phyloP scores from a whole-genome alignment of 2,113 vertebrate genomes.

The Muntiacus muntjak region DNA sequence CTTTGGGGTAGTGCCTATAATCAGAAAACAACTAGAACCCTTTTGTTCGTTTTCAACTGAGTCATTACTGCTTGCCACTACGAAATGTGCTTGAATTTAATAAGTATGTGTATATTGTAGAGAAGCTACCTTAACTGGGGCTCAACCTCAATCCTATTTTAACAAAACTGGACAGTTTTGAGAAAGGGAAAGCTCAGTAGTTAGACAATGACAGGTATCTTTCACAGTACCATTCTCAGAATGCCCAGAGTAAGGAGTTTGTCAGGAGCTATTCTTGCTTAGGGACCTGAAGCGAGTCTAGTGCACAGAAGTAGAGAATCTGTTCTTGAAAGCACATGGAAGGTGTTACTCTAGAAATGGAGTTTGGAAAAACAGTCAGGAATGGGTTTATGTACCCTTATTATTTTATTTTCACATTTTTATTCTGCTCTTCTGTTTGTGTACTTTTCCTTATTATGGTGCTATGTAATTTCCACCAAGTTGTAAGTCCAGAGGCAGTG shows the following conservation, averaged over 20 bases:
- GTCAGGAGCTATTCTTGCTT: neutral
- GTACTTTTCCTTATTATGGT: neutral
- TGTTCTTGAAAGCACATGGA: neutral
- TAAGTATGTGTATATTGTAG: slow-evolving; percentile 15
- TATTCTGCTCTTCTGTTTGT: neutral
- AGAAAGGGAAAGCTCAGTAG: neutral
- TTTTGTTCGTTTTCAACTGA: slow-evolving; percentile 5
- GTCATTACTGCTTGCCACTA: slow-evolving; percentile 50
- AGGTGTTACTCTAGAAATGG: neutral
- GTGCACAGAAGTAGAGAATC: neutral
- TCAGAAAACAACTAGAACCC: slow-evolving; percentile 35
- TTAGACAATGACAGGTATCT: neutral
- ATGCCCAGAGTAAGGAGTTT: neutral
- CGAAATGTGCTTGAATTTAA: slow-evolving; percentile 31
- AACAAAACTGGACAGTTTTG: neutral
- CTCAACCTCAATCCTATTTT: neutral
- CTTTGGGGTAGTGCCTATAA: slow-evolving; percentile 7
- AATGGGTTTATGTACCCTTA: neutral
- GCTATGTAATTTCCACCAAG: neutral
- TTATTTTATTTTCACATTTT: neutral
- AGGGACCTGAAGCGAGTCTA: neutral
- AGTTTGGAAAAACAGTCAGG: neutral
- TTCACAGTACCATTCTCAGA: neutral
- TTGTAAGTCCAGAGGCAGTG: neutral
- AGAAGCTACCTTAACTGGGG: neutral